These are phyloP conservation scores for Drosophila lacertosa DNA, from an alignment of 1,140 invertebrate genomes.

Conservation along the genomic window DNA sequence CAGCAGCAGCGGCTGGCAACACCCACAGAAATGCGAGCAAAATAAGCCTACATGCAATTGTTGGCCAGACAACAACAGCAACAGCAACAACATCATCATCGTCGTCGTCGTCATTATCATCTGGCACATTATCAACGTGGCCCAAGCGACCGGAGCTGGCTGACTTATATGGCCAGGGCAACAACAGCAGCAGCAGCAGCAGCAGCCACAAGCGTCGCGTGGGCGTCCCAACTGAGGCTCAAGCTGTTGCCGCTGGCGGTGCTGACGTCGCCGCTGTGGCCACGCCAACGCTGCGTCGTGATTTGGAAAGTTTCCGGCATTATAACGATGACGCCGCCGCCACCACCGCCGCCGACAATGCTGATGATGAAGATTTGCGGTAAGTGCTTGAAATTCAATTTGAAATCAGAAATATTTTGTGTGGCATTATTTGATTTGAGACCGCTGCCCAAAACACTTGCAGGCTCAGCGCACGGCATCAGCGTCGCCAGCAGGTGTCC, in stretches of 20 bases:
- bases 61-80: conserved; percentile 66
- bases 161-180: conserved; percentile 75
- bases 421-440: conserved; percentile 53
- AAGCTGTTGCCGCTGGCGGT: conserved; percentile 24
- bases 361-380: conserved; percentile 76
- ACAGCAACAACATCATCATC: conserved; percentile 49
- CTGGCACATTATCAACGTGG: conserved; percentile 57
- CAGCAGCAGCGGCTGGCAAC: conserved; percentile 52
- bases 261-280: conserved; percentile 38
- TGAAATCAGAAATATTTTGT: conserved; percentile 34
- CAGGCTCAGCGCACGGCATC: conserved; percentile 74
- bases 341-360: conserved; percentile 29
- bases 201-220: conserved; percentile 43
- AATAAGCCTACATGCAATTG: conserved; percentile 84
- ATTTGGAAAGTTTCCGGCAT: conserved; percentile 84
- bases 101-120: conserved; percentile 34
- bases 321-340: conserved; percentile 62
- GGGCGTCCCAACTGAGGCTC: conserved; percentile 52
- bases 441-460: conserved; percentile 39
- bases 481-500: conserved; percentile 79
- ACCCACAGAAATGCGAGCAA: conserved; percentile 79
- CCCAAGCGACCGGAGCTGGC: conserved; percentile 66
- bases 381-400: conserved; percentile 62
- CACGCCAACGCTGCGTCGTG: conserved; percentile 79
- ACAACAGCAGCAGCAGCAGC: conserved; percentile 38